Percentiles rank a stretch among this genome's conserved stretches.
These are phyloP conservation scores for Drosophila sturtevanti DNA, from an alignment of 1,140 invertebrate genomes.

Conservation along the genomic window DNA sequence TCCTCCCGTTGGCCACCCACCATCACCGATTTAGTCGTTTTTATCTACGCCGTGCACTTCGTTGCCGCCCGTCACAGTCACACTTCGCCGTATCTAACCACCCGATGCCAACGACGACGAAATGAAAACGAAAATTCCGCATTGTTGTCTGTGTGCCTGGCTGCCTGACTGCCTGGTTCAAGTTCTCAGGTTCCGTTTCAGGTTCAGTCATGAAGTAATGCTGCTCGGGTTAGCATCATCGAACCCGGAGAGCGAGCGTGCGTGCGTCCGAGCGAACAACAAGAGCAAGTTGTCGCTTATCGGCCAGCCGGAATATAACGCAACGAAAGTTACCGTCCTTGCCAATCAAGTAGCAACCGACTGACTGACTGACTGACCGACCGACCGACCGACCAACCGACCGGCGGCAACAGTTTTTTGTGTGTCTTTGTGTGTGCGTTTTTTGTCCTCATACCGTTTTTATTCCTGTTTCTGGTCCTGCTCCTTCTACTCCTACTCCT, in stretches of 20 bases:
- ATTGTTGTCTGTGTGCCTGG: constrained; percentile 72
- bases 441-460: constrained; percentile 1
- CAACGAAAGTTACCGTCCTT: constrained; percentile 42
- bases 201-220: constrained; percentile 72
- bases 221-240: constrained; percentile 69
- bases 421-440: constrained; percentile 50
- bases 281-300: constrained; percentile 11
- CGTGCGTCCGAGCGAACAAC: background rate
- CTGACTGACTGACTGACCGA: too few species aligned
- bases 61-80: constrained; percentile 62
- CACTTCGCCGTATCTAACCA: constrained; percentile 37
- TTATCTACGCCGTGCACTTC: constrained; percentile 69
- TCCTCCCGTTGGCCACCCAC: too few species aligned
- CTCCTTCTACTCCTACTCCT: constrained; percentile 19
- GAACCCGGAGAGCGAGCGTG: constrained; percentile 22
- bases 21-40: constrained; percentile 11
- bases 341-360: constrained; percentile 27
- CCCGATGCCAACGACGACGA: constrained; percentile 35
- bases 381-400: background rate
- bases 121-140: constrained; percentile 31
- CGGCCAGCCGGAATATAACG: constrained; percentile 24
- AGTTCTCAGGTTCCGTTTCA: constrained; percentile 31
- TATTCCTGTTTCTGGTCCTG: background rate
- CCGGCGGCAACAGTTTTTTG: constrained; percentile 68
- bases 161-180: constrained; percentile 41